These are phyloP conservation scores for Ophiothrix spiculata DNA, from an alignment of 35 echinoderm and acorn worm genomes.

Conservation along the genomic window DNA sequence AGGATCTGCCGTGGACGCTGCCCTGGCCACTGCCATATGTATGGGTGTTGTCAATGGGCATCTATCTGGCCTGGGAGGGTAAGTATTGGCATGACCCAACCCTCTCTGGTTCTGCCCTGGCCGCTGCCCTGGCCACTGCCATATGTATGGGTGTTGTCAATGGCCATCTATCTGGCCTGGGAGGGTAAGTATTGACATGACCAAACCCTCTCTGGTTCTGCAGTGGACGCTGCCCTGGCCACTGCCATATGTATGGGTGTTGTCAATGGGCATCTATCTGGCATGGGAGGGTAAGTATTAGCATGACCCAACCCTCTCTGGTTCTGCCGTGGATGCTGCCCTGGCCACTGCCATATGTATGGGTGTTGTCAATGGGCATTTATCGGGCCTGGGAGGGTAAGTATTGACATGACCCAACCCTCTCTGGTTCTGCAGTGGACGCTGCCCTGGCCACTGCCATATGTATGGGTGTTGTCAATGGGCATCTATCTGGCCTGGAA, in stretches of 20 bases:
- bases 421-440: not conserved
- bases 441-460: not conserved
- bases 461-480: not conserved
- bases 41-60: conserved; percentile 72
- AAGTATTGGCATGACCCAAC: not conserved
- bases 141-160: not conserved
- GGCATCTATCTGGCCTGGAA: not conserved
- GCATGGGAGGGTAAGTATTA: conserved; percentile 75
- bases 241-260: conserved; percentile 75
- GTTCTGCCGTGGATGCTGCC: conserved; percentile 74
- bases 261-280: conserved; percentile 54
- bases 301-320: conserved; percentile 26
- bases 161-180: not conserved
- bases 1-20: conserved; percentile 78
- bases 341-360: conserved; percentile 72
- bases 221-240: conserved; percentile 75
- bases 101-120: not conserved
- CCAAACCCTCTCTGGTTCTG: too few species aligned
- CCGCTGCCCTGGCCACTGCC: not conserved
- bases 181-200: conserved; percentile 45
- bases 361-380: conserved; percentile 65
- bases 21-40: conserved; percentile 65
- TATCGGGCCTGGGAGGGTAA: conserved; percentile 82
- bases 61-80: conserved; percentile 80
- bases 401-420: not conserved